phyloP scores from a whole-genome alignment of 1,140 invertebrate species.

The Aethina tumida region DNA sequence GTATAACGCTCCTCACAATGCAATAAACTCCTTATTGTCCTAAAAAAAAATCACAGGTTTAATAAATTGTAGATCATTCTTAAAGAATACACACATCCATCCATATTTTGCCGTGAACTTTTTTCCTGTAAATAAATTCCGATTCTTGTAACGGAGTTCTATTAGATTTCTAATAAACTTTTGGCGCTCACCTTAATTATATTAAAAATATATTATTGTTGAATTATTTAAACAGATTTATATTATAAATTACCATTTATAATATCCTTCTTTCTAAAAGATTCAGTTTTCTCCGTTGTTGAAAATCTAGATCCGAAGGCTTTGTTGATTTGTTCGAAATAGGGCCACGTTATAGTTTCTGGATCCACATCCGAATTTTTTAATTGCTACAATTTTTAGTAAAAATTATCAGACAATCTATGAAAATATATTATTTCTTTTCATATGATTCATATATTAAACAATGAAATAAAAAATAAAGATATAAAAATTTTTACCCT shows the following conservation, averaged over 20 bases:
- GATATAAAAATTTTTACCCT: slow-evolving; percentile 9
- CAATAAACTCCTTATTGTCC: slow-evolving; percentile 15
- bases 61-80: not conserved
- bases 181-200: slow-evolving; percentile 9
- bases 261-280: slow-evolving; percentile 3
- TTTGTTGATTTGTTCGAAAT: slow-evolving; percentile 20
- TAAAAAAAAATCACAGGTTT: slow-evolving; percentile 6
- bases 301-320: slow-evolving; percentile 11
- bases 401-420: not conserved
- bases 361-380: slow-evolving; percentile 12
- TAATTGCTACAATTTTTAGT: slow-evolving; percentile 16
- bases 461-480: no score
- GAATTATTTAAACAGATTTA: slow-evolving; percentile 5
- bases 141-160: slow-evolving; percentile 11
- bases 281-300: no score
- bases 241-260: slow-evolving; percentile 4
- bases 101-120: slow-evolving; percentile 17
- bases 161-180: slow-evolving; percentile 16
- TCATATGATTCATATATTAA: slow-evolving; percentile 2
- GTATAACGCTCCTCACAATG: slow-evolving; percentile 16
- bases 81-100: slow-evolving; percentile 18
- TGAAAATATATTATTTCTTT: slow-evolving; percentile 3
- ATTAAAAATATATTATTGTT: slow-evolving; percentile 1
- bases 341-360: slow-evolving; percentile 17
- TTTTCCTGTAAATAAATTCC: slow-evolving; percentile 17